A percentile compares a stretch with the other conserved stretches of the same genome.
phyloP scores from a whole-genome alignment of 2,797 vertebrate genomes.

The Falco concolor region DNA sequence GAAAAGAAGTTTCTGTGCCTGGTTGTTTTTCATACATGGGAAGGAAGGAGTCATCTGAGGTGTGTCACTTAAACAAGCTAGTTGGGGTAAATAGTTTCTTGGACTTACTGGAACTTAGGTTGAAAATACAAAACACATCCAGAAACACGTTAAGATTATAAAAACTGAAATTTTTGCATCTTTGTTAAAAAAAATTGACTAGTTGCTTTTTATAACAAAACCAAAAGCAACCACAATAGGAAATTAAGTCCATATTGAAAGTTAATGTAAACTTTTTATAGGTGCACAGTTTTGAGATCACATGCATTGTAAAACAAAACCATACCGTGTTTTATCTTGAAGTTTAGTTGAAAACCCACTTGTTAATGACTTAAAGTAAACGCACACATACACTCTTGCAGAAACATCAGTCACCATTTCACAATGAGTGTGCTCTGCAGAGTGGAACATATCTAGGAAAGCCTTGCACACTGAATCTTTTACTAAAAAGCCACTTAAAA shows the following conservation, averaged over 20 bases:
- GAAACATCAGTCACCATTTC: not conserved
- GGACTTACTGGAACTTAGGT: not conserved
- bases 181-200: not conserved
- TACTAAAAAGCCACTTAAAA: not conserved
- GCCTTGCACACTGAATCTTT: not conserved
- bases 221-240: not conserved
- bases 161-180: not conserved
- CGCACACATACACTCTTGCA: not conserved
- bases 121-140: not conserved
- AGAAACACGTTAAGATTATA: not conserved
- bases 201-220: not conserved
- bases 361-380: not conserved
- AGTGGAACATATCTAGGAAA: not conserved
- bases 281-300: not conserved
- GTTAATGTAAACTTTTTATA: not conserved
- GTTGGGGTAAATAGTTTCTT: not conserved
- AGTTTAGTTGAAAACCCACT: not conserved
- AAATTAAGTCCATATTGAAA: not conserved
- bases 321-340: not conserved
- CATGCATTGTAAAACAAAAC: not conserved
- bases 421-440: not conserved
- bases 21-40: not conserved
- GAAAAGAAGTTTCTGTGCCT: not conserved
- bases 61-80: not conserved
- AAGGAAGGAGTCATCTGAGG: not conserved